These are phyloP conservation scores for Chelonia mydas DNA, from an alignment of 2,797 vertebrate species.

Conservation along the genomic window DNA sequence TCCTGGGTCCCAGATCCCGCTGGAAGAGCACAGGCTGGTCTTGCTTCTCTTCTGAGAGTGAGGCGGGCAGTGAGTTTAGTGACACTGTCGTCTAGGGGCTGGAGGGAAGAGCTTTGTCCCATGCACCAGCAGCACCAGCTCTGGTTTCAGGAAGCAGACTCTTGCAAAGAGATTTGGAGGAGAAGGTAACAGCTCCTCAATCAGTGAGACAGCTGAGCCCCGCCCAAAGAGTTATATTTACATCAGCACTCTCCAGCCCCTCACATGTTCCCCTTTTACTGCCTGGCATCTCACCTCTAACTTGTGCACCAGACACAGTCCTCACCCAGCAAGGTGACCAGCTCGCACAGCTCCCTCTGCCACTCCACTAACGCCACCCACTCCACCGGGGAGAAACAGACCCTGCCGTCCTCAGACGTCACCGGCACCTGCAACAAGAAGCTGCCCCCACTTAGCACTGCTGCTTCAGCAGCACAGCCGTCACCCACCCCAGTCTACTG, in stretches of 20 bases:
- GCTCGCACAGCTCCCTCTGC: conserved; percentile 63
- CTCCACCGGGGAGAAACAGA: conserved; percentile 65
- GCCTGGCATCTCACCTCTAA: too few relatives aligned
- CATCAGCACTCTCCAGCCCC: neutral
- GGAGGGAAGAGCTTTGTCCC: neutral
- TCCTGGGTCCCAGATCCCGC: neutral
- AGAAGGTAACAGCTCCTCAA: conserved; percentile 24
- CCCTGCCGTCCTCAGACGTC: conserved; percentile 62
- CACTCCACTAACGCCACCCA: conserved; percentile 58
- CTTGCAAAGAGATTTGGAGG: neutral
- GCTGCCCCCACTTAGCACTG: neutral
- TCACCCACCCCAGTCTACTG: neutral
- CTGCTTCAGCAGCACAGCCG: neutral
- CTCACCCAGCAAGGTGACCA: conserved; percentile 73
- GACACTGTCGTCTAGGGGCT: neutral
- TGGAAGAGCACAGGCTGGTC: neutral
- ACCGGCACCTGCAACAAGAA: conserved; percentile 49
- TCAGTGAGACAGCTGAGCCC: conserved; percentile 44
- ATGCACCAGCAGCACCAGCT: neutral
- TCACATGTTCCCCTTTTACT: too few relatives aligned
- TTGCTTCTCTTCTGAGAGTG: too few relatives aligned
- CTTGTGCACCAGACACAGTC: neutral
- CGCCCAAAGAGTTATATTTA: neutral
- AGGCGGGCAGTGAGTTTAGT: neutral
- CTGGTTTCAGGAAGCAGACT: neutral